A percentile compares a stretch with the other conserved stretches of the same genome.
Evolutionary conservation across 2,888 invertebrate species (phyloP).

Genomic region (Camptogramma bilineatum): DNA sequence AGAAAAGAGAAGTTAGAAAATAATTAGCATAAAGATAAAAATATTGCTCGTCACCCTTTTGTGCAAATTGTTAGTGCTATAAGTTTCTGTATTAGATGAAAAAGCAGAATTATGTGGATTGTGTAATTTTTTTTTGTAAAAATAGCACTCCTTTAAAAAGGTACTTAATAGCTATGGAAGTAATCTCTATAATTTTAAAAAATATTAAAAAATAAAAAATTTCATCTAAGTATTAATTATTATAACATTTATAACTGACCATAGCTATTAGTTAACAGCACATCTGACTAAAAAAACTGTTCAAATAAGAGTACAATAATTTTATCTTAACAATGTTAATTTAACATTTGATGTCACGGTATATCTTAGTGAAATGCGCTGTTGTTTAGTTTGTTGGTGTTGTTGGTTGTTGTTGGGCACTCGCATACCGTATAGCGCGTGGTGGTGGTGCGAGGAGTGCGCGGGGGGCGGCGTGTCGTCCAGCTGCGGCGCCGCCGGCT

Average conservation of each 20-base stretch:
- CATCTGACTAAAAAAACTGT: slow-evolving; percentile 4
- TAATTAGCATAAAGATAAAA: slow-evolving; percentile 5
- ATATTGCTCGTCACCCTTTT: slow-evolving; percentile 5
- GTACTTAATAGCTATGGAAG: background rate
- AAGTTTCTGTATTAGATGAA: slow-evolving; percentile 6
- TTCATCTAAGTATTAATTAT: background rate
- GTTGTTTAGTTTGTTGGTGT: background rate
- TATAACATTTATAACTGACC: background rate
- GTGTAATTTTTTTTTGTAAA: slow-evolving; percentile 3
- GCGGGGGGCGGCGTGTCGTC: slow-evolving; percentile 82
- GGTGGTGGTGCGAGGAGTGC: slow-evolving; percentile 80
- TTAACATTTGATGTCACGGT: no score
- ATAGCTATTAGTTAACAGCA: slow-evolving; percentile 13
- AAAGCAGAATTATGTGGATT: slow-evolving; percentile 14
- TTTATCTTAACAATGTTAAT: background rate
- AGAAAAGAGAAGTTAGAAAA: slow-evolving; percentile 25
- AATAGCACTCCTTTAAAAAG: slow-evolving; percentile 7
- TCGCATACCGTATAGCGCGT: slow-evolving; percentile 85
- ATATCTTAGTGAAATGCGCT: no score
- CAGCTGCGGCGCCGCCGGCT: slow-evolving; percentile 92
- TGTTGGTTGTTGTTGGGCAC: background rate
- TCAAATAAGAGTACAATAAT: no score
- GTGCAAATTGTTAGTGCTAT: background rate
- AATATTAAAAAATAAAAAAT: no score
- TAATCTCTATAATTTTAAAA: background rate